These are phyloP conservation scores for Drosophila merina DNA, from an alignment of 2,888 invertebrate genomes.

Conservation along the genomic window DNA sequence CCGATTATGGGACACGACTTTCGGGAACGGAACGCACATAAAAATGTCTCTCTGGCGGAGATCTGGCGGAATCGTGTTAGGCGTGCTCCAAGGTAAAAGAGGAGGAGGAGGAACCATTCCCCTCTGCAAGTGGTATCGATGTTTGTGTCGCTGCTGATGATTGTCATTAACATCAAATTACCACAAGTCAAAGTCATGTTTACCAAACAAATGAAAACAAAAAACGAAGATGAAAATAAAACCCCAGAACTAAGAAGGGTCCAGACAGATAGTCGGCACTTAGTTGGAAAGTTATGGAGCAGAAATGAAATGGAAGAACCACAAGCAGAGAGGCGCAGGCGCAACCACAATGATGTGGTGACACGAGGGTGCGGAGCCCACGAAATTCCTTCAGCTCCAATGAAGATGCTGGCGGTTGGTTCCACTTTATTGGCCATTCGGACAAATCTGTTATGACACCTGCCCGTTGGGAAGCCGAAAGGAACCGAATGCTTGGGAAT, in stretches of 20 bases:
- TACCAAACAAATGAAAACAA: slow-evolving; percentile 27
- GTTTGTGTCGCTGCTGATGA: slow-evolving; percentile 67
- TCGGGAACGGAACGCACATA: slow-evolving; percentile 49
- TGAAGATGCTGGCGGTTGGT: not conserved
- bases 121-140: slow-evolving; percentile 59
- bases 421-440: slow-evolving; percentile 29
- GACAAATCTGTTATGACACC: slow-evolving; percentile 53
- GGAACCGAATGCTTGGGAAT: not conserved
- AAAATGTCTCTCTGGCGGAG: slow-evolving; percentile 59
- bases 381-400: slow-evolving; percentile 8
- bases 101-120: slow-evolving; percentile 2
- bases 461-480: slow-evolving; percentile 9
- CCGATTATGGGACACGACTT: slow-evolving; percentile 64
- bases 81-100: slow-evolving; percentile 40
- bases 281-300: slow-evolving; percentile 51
- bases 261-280: slow-evolving; percentile 51
- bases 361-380: not conserved
- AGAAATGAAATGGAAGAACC: slow-evolving; percentile 49
- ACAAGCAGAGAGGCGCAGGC: slow-evolving; percentile 36
- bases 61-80: slow-evolving; percentile 73
- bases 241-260: slow-evolving; percentile 20
- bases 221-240: slow-evolving; percentile 41
- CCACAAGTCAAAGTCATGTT: slow-evolving; percentile 80
- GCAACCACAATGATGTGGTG: slow-evolving; percentile 34
- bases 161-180: slow-evolving; percentile 82